Evolutionary conservation across 2,797 vertebrate genomes (phyloP), one percentile per base, ranked within the genome.

Genomic region (Anisognathus igniventris): DNA sequence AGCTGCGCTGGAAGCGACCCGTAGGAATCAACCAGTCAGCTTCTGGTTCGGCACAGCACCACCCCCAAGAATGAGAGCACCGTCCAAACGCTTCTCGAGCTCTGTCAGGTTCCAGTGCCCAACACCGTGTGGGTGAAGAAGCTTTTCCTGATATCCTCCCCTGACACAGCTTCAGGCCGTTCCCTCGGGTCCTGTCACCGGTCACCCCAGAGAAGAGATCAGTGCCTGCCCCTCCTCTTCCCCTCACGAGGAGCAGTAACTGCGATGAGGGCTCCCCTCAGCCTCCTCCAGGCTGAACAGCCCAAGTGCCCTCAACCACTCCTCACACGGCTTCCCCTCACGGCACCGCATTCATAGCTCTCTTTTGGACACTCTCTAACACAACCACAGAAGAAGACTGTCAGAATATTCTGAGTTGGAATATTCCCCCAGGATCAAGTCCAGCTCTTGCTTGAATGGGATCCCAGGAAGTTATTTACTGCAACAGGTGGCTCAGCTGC

Each of bases 1-100:
- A 5, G 25, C 12, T 3, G 42, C 5, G 1, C 1, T 25, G 60
- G 44, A 2, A 4, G 33, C 4, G 9, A 18, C 9, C 6, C 6
- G 0, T 40, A 2, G 1, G 47, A n/a, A 9, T 12, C 33, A 1
- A 0, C 10, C 30, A 0, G 14, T 4, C 30, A 3, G 0, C 21
- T 40, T 19, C 40, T 25, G 57, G 13, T 9, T 28, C 21, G 33
- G 62, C 35, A 7, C 48, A 15, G 62, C 2, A 12, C 13, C 28
- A 9, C 9, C 30, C 28, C 14, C 56, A 5, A 8, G 20, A 33
- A 28, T 9, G 33, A 62, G 21, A 62, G 48, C 48, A 1, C 10
- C 62, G 48, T 31, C 22, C 65, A 2, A 35, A 35, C 18, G 25
- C 48, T 27, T 40, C 35, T 22, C 5, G 42, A 42, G 4, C 42